Evolutionary conservation across 2,888 invertebrate genomes (phyloP).

Genomic region (Seira sanloemensis): DNA sequence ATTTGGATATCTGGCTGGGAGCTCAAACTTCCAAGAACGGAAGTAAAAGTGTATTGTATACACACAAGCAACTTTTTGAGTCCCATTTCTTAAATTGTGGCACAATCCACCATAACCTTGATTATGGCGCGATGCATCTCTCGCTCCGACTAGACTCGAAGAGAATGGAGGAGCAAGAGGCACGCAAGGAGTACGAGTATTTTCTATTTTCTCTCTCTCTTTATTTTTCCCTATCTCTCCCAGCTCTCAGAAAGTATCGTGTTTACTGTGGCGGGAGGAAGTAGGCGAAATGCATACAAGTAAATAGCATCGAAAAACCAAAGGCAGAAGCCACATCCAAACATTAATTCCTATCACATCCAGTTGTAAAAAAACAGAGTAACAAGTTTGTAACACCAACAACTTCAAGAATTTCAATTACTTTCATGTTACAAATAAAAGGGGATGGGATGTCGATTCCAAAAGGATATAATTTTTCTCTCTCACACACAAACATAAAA

Average conservation of each 20-base stretch:
- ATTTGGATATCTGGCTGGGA: neutral
- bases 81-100: too few relatives aligned
- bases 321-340: slow-evolving; percentile 14
- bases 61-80: too few relatives aligned
- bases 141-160: neutral
- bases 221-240: neutral
- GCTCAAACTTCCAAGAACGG: neutral
- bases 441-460: slow-evolving; percentile 39
- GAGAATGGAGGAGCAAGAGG: too few relatives aligned
- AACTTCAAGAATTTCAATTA: slow-evolving; percentile 66
- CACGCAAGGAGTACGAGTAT: neutral
- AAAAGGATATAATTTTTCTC: slow-evolving; percentile 33
- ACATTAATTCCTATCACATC: slow-evolving; percentile 65
- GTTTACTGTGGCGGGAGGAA: neutral
- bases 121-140: slow-evolving; percentile 28
- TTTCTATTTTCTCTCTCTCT: slow-evolving; percentile 5
- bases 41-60: neutral
- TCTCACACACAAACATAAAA: too few relatives aligned
- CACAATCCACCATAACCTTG: slow-evolving; percentile 53
- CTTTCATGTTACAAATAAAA: slow-evolving; percentile 41
- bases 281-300: slow-evolving; percentile 1
- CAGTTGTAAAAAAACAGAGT: slow-evolving; percentile 62
- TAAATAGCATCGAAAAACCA: slow-evolving; percentile 37
- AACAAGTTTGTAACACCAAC: slow-evolving; percentile 66
- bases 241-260: neutral